These are phyloP conservation scores for Xylocopa sonorina DNA, from an alignment of 1,140 invertebrate genomes.

Conservation along the genomic window DNA sequence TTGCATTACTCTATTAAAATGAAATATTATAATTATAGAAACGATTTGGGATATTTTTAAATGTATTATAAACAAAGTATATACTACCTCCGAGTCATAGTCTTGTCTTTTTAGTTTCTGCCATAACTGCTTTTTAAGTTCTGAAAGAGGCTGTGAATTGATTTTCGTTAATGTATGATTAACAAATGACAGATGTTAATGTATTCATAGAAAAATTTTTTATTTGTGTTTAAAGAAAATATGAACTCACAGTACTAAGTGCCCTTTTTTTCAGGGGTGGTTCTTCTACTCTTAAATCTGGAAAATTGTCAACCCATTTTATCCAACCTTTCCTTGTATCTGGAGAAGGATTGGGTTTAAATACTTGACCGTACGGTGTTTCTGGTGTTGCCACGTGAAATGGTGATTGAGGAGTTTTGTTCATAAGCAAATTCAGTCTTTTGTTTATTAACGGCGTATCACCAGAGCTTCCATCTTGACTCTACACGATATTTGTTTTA, in stretches of 20 bases:
- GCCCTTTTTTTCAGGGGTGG: constrained; percentile 75
- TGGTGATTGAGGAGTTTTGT: constrained; percentile 70
- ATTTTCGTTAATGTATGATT: neutral
- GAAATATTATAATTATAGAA: neutral
- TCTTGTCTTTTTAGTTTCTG: constrained; percentile 50
- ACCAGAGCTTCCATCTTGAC: constrained; percentile 5
- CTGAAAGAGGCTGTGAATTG: constrained; percentile 81
- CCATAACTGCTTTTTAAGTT: constrained; percentile 80
- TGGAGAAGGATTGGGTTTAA: constrained; percentile 81
- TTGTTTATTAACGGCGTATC: constrained; percentile 75
- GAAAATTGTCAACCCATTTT: constrained; percentile 80
- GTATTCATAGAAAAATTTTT: too few relatives aligned
- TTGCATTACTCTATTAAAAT: constrained; percentile 12
- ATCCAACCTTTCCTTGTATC: constrained; percentile 81
- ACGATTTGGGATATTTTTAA: neutral
- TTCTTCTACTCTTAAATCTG: constrained; percentile 74
- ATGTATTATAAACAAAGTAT: constrained; percentile 1
- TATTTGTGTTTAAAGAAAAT: too few relatives aligned
- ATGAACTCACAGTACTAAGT: constrained; percentile 80
- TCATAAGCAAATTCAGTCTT: constrained; percentile 66
- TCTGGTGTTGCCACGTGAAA: constrained; percentile 82
- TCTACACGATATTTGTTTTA: constrained; percentile 39
- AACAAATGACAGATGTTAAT: too few relatives aligned
- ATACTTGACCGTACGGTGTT: constrained; percentile 82
- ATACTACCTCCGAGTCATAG: constrained; percentile 35